Base-by-base conservation (phyloP, 2,888 invertebrate species). In the Fragum fragum region DNA sequence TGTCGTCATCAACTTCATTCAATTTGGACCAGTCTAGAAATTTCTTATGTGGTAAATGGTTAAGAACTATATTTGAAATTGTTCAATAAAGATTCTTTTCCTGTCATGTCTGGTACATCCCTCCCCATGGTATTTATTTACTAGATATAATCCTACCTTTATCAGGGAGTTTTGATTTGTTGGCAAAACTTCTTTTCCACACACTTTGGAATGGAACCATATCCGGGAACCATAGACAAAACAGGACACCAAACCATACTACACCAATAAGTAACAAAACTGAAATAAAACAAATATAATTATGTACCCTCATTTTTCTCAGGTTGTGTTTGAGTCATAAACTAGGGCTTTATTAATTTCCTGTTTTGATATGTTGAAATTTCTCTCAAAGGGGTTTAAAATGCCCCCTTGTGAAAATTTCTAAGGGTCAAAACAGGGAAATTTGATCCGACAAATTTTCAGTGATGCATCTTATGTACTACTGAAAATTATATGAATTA, bases 191-290 rank as follows among this genome's bases (percentile, higher is more conserved):
- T 47, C 75, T 73, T 47, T 42, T 78, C 55, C 72, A 57, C 1
- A 53, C 47, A n/a, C 26, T 59, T 2, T 85, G 83, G 68, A 86
- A 76, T 18, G 89, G 87, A 39, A 92, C 70, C 18, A 89, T 16
- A 32, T 88, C 81, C 9, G 91, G 92, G 59, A 92, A 87, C 92
- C 91, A 91, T 6, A 92, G 79, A 59, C 90, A 91, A 42, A 89
- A 80, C 81, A 91, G 81, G 5, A 90, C 87, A n/a, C 79, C 85
- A 16, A 92, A 52, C 92, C 92, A 92, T 28, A 91, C 68, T 7
- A 88, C 57, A 23, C 87, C 81, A 28, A 90, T 74, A 18, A 89
- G 21, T 7, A 53, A 61, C 29, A 82, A 36, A 29, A 80, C 85
- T 85, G 73, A 59, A 80, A 76, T 1, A 55, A 66, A 18, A 21